Conservation (phyloP, 2,888 invertebrate genomes). For the Tetramorium bicarinatum region DNA sequence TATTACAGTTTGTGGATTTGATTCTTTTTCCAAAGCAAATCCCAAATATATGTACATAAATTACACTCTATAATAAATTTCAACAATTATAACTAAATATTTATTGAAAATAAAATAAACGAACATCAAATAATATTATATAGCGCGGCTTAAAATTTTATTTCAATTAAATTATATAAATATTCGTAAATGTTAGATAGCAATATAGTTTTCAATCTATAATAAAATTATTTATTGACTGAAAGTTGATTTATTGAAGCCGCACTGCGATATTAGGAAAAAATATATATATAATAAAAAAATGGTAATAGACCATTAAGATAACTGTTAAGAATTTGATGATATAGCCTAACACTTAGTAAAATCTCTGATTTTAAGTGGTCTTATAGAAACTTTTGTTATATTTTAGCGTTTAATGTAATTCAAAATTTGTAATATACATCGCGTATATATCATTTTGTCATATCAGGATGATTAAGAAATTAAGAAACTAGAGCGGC, state of each 20-base stretch:
- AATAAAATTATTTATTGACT: slow-evolving; percentile 28
- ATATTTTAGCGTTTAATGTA: slow-evolving; percentile 51
- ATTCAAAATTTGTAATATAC: slow-evolving; percentile 45
- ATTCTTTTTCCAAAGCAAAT: slow-evolving; percentile 34
- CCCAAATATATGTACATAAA: slow-evolving; percentile 6
- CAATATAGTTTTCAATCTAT: slow-evolving; percentile 18
- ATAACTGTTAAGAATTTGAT: slow-evolving; percentile 49
- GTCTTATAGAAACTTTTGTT: slow-evolving; percentile 54
- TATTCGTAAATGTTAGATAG: not conserved
- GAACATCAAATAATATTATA: slow-evolving; percentile 25
- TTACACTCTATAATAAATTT: slow-evolving; percentile 15
- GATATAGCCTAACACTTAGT: slow-evolving; percentile 58
- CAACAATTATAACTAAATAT: not conserved
- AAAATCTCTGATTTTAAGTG: slow-evolving; percentile 26
- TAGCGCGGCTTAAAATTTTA: slow-evolving; percentile 13
- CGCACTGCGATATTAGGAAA: slow-evolving; percentile 39
- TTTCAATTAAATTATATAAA: slow-evolving; percentile 27
- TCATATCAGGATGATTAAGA: slow-evolving; percentile 47
- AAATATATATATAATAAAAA: slow-evolving; percentile 26
- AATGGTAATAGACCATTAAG: not conserved
- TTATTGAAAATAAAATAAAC: not conserved
- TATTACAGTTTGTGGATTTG: slow-evolving; percentile 8
- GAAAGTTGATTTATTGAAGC: slow-evolving; percentile 5
- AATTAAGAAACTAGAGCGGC: not conserved
- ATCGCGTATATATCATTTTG: slow-evolving; percentile 59